phyloP scores from a whole-genome alignment of 2,888 invertebrate species.

The Sinohyriopsis cumingii region DNA sequence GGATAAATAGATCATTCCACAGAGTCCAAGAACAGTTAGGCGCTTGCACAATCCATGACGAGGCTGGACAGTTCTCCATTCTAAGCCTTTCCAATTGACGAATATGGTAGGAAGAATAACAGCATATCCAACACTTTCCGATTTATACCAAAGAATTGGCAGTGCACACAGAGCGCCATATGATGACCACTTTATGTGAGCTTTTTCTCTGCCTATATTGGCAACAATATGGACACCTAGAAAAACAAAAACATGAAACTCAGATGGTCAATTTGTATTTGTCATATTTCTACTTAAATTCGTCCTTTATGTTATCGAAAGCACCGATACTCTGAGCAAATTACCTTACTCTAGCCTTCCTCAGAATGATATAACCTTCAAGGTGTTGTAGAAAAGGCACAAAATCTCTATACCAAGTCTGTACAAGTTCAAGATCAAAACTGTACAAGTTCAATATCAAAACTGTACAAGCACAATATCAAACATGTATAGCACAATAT shows the following conservation, averaged over 20 bases:
- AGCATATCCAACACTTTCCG: slow-evolving; percentile 34
- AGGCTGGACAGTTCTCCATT: slow-evolving; percentile 76
- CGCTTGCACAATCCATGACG: slow-evolving; percentile 71
- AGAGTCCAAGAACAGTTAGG: slow-evolving; percentile 77
- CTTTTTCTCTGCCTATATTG: slow-evolving; percentile 89
- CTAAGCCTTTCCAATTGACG: slow-evolving; percentile 81
- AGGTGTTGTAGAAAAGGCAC: no score
- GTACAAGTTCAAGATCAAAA: no score
- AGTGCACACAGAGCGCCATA: slow-evolving; percentile 75
- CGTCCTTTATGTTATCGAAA: no score
- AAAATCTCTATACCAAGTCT: no score
- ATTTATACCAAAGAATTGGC: slow-evolving; percentile 13
- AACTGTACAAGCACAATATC: no score
- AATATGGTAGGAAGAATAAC: slow-evolving; percentile 50
- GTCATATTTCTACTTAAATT: not conserved
- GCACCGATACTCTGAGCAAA: no score
- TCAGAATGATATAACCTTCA: no score
- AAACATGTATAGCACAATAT: no score
- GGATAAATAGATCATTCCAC: slow-evolving; percentile 80
- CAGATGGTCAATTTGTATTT: not conserved
- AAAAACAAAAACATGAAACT: slow-evolving; percentile 34
- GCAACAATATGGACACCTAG: slow-evolving; percentile 92
- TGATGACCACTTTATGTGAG: slow-evolving; percentile 81
- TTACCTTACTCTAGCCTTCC: no score
- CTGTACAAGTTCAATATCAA: no score